These are phyloP conservation scores for Centrocercus urophasianus DNA, from an alignment of 2,113 vertebrate genomes.

Conservation along the genomic window DNA sequence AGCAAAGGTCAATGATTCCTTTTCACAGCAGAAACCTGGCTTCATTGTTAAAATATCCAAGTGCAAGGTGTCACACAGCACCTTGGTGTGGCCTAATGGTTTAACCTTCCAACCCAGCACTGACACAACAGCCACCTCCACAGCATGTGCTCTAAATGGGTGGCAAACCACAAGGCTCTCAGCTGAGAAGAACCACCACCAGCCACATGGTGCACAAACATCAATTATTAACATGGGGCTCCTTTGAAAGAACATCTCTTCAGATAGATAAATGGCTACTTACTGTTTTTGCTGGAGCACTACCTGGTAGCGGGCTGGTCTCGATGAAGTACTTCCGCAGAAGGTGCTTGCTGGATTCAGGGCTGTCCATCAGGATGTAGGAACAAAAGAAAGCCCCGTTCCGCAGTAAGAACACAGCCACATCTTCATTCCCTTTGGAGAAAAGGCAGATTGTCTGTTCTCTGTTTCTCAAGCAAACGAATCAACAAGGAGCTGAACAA, in stretches of 20 bases:
- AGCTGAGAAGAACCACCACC: neutral
- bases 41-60: neutral
- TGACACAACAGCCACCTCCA: neutral
- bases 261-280: slow-evolving; percentile 38
- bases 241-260: neutral
- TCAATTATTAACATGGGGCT: neutral
- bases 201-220: neutral
- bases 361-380: slow-evolving; percentile 92
- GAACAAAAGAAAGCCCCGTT: slow-evolving; percentile 93
- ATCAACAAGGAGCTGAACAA: slow-evolving; percentile 36
- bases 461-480: neutral
- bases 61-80: neutral
- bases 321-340: slow-evolving; percentile 85
- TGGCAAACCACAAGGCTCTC: slow-evolving; percentile 11
- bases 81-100: neutral
- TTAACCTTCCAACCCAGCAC: neutral
- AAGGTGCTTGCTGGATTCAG: slow-evolving; percentile 84
- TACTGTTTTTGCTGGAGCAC: slow-evolving; percentile 71
- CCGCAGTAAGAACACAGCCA: slow-evolving; percentile 89
- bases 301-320: slow-evolving; percentile 21
- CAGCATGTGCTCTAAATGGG: neutral
- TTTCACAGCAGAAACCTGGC: neutral
- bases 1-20: neutral
- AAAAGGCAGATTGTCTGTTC: neutral
- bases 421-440: slow-evolving; percentile 86